Evolutionary conservation across 2,888 invertebrate species (phyloP), one percentile per base, ranked within the genome.

Genomic region (Lasioglossum pauxillum): DNA sequence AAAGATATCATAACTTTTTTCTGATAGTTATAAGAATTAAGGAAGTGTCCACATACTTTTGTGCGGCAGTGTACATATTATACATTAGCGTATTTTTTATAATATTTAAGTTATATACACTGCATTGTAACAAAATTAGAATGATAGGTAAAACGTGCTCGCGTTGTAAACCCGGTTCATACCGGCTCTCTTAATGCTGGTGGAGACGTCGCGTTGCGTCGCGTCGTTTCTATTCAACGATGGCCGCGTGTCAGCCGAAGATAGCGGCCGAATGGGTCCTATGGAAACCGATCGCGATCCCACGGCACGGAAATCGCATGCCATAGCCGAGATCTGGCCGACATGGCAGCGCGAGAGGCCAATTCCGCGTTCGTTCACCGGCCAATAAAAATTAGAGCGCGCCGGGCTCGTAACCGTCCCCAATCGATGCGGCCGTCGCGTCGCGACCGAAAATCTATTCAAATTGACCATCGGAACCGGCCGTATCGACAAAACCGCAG

Each of bases 331-430:
- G 53, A 53, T 35, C 72, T 35, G 80, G 74, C 69, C 81, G 49
- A 19, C 27, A 46, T 57, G 46, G 80, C 38, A 53, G 31, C 31
- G 60, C 27, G 27, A 27, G 83, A n/a, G 75, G 38, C 60, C 84
- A 75, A 85, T 84, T 79, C 84, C 79, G 79, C 79, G 84, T 85
- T 85, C 84, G 84, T 85, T 84, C 84, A 79, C 79, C 84, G 75
- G 84, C 49, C 79, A 75, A 72, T 75, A 79, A 85, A 85, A 83
- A 85, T 85, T 85, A 79, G 84, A 85, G 84, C 79, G 75, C 49
- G 53, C 53, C 53, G 5, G 27, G 67, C 84, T 19, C 64, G 84
- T 75, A 67, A 83, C 83, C 83, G 72, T 83, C 53, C 84, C 74
- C 53, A 72, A 84, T 85, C 84, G 84, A 80, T 84, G 84, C 19